Base-by-base conservation (phyloP, 2,113 vertebrate species). In the Mobula hypostoma region DNA sequence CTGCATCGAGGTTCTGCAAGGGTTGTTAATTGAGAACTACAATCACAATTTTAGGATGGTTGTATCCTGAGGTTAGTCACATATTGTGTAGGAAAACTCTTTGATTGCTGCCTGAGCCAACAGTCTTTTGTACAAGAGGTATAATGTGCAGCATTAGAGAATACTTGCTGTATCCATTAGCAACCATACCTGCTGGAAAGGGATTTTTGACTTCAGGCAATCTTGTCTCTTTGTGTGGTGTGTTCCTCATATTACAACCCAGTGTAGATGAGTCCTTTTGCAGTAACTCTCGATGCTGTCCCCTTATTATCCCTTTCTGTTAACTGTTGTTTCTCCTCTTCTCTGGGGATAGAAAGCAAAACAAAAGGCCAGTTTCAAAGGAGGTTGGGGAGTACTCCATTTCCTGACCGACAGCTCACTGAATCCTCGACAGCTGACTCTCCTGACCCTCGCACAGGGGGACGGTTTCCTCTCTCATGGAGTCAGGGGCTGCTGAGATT, bases 121-220 rank as follows among this genome's bases (percentile, higher is more conserved):
- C 74, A 70, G 32, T 24, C 90, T 70, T 48, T 72, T 93, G 90
- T 93, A 17, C 66, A 70, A 32, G 9, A 70, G 63, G 66, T 1
- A 92, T 72, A 92, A 92, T 72, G 68, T 15, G 19, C 90, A 40
- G 32, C 90, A 72, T 68, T 72, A 72, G 91, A 93, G 70, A 93
- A 74, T 74, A 48, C 36, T 56, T 93, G 36, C 91, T 93, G 91
- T 93, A 74, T 74, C 91, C 68, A 93, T 93, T 93, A 93, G 91
- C 91, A 93, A 93, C 91, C 68, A 93, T 70, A 29, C 48, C 90
- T 48, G 68, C 91, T 15, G 12, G 36, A 36, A 93, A 48, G 40
- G 70, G 68, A 74, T 72, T 93, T 93, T 36, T 93, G 91, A 93
- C 91, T 74, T 27, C 70, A 93, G 91, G 91, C 91, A 74, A 17